Conservation (phyloP, 1,140 invertebrate genomes). For the Drosophila sechellia region DNA sequence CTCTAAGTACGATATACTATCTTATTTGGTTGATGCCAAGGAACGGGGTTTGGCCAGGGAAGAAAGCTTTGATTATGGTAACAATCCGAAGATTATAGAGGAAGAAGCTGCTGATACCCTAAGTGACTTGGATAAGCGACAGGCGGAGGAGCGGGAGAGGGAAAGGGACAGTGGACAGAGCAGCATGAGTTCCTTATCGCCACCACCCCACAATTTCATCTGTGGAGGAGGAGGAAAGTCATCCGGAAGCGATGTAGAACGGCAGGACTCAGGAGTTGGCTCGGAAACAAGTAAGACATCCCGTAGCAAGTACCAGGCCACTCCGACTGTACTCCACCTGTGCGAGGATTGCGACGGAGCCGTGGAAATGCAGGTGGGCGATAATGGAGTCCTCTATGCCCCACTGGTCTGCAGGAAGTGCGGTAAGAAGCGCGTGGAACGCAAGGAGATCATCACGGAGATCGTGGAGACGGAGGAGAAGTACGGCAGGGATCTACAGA, state of each 20-base stretch:
- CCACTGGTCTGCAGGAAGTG: constrained; percentile 94
- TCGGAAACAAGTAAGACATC: constrained; percentile 96
- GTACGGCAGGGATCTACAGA: constrained; percentile 95
- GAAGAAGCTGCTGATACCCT: constrained; percentile 86
- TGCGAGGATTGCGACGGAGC: constrained; percentile 92
- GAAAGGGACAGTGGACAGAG: constrained; percentile 87
- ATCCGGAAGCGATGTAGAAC: constrained; percentile 89
- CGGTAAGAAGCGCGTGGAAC: constrained; percentile 93
- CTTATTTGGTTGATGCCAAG: constrained; percentile 94
- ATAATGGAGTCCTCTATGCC: constrained; percentile 89
- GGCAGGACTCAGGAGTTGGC: constrained; percentile 96
- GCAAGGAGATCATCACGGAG: constrained; percentile 97
- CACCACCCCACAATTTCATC: constrained; percentile 71
- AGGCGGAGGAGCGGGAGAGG: constrained; percentile 33
- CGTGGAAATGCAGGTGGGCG: constrained; percentile 89
- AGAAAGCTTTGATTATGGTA: constrained; percentile 87
- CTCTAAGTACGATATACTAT: constrained; percentile 94
- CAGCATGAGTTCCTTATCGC: constrained; percentile 86
- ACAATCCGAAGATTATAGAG: constrained; percentile 86
- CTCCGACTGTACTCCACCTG: constrained; percentile 86
- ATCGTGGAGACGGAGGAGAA: constrained; percentile 98
- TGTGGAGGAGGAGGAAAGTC: constrained; percentile 50
- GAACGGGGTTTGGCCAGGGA: constrained; percentile 88
- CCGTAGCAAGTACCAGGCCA: constrained; percentile 88
- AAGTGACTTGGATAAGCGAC: constrained; percentile 73